phyloP scores from a whole-genome alignment of 2,888 invertebrate genomes.

The Oligia fasciuncula region DNA sequence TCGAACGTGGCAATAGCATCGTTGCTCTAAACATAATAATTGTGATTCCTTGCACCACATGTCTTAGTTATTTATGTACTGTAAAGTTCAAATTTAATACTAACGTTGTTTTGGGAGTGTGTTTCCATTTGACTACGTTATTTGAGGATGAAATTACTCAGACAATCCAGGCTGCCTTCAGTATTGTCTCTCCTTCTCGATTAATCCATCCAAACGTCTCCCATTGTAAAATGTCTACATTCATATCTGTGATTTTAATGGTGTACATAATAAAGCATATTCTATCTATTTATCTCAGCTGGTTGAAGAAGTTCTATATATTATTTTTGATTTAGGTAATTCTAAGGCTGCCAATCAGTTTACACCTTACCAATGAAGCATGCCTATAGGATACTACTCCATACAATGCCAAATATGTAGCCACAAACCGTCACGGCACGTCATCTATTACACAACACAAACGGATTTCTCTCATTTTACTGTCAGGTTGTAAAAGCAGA shows the following conservation, averaged over 20 bases:
- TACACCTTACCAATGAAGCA: not conserved
- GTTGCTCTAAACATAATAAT: constrained; percentile 60
- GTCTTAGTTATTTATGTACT: constrained; percentile 65
- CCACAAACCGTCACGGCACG: not conserved
- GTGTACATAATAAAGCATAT: not conserved
- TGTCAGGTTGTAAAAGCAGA: constrained; percentile 30
- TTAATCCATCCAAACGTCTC: not conserved
- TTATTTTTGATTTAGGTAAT: not conserved
- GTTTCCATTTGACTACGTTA: constrained; percentile 46
- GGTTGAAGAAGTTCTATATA: not conserved
- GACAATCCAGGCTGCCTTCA: not conserved
- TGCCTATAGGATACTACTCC: not conserved
- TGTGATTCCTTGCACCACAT: constrained; percentile 63
- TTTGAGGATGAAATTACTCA: not conserved
- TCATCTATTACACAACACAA: constrained; percentile 20
- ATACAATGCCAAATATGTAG: constrained; percentile 7
- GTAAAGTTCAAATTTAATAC: constrained; percentile 68
- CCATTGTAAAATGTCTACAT: not conserved
- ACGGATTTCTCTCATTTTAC: constrained; percentile 43
- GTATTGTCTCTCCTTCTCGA: not conserved
- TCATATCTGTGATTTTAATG: not conserved
- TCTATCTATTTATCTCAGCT: not conserved
- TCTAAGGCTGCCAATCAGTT: constrained; percentile 9
- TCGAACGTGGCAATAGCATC: constrained; percentile 54
- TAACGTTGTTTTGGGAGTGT: constrained; percentile 44